phyloP scores from a whole-genome alignment of 1,140 invertebrate species.

The Zaprionus camerounensis region DNA sequence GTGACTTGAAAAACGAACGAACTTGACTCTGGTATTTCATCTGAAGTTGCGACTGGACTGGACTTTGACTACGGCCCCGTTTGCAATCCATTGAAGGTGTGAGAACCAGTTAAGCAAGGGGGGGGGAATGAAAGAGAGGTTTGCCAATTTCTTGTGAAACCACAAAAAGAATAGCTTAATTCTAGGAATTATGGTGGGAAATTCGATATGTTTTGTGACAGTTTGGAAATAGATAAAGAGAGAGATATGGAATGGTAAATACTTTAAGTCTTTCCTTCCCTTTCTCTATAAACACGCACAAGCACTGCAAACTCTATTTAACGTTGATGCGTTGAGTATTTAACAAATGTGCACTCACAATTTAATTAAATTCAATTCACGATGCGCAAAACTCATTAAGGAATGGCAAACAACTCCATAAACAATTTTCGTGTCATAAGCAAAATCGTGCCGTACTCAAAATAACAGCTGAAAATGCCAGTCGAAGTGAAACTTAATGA shows the following conservation, averaged over 20 bases:
- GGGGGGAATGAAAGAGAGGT: not conserved
- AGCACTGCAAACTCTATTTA: conserved; percentile 5
- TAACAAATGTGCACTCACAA: conserved; percentile 49
- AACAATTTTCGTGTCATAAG: conserved; percentile 74
- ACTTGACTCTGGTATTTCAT: conserved; percentile 61
- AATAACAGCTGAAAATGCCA: conserved; percentile 49
- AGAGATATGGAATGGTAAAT: not conserved
- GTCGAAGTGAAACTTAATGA: conserved; percentile 75
- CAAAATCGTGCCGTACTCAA: conserved; percentile 71
- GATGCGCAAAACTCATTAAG: conserved; percentile 55
- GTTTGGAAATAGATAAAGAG: not conserved
- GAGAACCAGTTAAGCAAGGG: conserved; percentile 26
- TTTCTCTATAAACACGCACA: not conserved
- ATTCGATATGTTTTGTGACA: not conserved
- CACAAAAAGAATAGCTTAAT: not conserved
- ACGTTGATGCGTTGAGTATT: conserved; percentile 23
- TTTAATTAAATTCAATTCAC: conserved; percentile 77
- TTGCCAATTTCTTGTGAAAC: conserved; percentile 5
- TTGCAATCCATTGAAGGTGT: conserved; percentile 15
- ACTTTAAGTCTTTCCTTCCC: not conserved
- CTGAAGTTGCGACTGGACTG: conserved; percentile 24
- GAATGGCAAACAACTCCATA: conserved; percentile 72
- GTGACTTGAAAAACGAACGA: conserved; percentile 72
- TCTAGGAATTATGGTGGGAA: not conserved
- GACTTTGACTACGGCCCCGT: conserved; percentile 13